Percentiles rank a stretch among this genome's conserved stretches.
phyloP scores from a whole-genome alignment of 2,888 invertebrate genomes.

The Gasteruption jaculator region DNA sequence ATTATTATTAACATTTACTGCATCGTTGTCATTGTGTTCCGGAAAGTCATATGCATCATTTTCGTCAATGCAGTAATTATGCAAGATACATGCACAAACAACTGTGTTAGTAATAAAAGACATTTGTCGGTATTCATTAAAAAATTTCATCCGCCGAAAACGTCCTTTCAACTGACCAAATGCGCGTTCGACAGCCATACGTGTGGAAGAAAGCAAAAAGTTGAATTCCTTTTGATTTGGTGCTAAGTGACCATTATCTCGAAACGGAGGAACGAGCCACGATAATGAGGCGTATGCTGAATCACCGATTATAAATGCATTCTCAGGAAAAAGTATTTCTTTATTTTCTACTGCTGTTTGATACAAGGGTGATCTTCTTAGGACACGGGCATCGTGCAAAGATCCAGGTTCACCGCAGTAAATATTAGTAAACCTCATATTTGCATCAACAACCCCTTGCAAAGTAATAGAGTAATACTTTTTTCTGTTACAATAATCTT shows the following conservation, averaged over 20 bases:
- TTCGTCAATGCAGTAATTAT: conserved; percentile 17
- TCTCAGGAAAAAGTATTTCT: conserved; percentile 14
- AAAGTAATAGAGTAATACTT: conserved; percentile 12
- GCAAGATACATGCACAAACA: conserved; percentile 18
- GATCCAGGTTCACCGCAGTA: conserved; percentile 13
- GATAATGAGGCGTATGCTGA: conserved; percentile 23
- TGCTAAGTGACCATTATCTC: conserved; percentile 10
- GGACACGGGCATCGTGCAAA: conserved; percentile 25
- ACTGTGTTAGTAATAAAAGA: conserved; percentile 18
- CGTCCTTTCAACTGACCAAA: conserved; percentile 19
- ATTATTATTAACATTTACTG: no score
- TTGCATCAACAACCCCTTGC: conserved; percentile 14
- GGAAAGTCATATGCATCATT: conserved; percentile 15
- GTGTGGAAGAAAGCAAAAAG: conserved; percentile 19
- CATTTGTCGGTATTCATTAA: conserved; percentile 19
- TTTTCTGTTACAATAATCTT: conserved; percentile 14
- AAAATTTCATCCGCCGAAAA: conserved; percentile 19
- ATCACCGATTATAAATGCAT: conserved; percentile 24
- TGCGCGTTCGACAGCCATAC: conserved; percentile 17
- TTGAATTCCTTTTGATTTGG: conserved; percentile 19
- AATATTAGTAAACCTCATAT: conserved; percentile 17
- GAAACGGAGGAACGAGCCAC: conserved; percentile 17
- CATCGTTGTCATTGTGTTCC: no score
- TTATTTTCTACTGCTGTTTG: conserved; percentile 7
- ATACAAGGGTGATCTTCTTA: conserved; percentile 24